Evolutionary conservation across 2,113 vertebrate species (phyloP).

Genomic region (Sinocyclocheilus anshuiensis): DNA sequence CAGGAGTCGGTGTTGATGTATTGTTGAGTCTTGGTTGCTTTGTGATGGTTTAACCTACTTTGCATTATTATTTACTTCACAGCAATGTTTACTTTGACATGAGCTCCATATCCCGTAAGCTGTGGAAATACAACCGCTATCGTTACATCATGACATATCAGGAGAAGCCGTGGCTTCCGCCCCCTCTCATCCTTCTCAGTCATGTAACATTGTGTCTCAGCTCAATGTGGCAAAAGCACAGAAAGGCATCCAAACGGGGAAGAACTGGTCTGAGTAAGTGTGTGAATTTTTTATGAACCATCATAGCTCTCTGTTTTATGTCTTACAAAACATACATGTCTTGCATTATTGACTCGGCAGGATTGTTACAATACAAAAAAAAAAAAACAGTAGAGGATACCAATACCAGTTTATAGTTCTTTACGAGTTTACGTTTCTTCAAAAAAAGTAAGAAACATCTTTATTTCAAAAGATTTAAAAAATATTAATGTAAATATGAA

Average conservation of each 20-base stretch:
- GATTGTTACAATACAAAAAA: neutral
- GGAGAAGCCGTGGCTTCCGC: constrained; percentile 91
- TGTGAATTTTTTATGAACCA: constrained; percentile 15
- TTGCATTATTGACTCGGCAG: neutral
- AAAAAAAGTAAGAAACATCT: neutral
- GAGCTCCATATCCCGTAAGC: constrained; percentile 87
- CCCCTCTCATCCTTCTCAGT: constrained; percentile 87
- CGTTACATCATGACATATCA: constrained; percentile 95
- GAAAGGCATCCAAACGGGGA: constrained; percentile 74
- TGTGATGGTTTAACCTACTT: constrained; percentile 25
- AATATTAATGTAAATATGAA: neutral
- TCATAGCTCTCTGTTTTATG: neutral
- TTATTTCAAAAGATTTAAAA: too few relatives aligned
- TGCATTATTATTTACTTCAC: constrained; percentile 40
- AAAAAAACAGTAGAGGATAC: neutral
- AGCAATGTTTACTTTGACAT: constrained; percentile 93
- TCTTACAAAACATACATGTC: neutral
- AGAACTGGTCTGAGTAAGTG: constrained; percentile 89
- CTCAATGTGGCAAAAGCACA: constrained; percentile 71
- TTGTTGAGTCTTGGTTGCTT: neutral
- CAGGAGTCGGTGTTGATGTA: neutral
- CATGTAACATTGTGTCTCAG: constrained; percentile 78
- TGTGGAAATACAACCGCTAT: constrained; percentile 97
- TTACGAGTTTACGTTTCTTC: neutral
- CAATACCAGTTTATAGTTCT: neutral